phyloP scores from a whole-genome alignment of 2,113 vertebrate species.

The Cryptomyrus ogoouensis region DNA sequence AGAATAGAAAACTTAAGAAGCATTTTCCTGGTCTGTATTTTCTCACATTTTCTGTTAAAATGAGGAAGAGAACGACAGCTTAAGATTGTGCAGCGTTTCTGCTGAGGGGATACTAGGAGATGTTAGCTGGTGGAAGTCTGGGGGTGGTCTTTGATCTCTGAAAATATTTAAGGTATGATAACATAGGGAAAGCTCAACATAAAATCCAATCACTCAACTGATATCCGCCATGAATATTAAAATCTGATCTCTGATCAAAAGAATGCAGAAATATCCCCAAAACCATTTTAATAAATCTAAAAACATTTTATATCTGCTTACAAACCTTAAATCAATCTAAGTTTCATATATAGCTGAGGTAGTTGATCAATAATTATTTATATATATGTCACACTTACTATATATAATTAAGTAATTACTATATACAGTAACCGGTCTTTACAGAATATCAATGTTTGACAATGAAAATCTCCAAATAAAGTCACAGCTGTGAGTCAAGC shows the following conservation, averaged over 20 bases:
- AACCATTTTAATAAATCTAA: background rate
- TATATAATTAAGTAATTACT: background rate
- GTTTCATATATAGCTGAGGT: background rate
- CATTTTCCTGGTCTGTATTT: background rate
- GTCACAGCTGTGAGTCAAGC: constrained; percentile 6
- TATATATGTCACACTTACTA: background rate
- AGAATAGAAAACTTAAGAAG: constrained; percentile 31
- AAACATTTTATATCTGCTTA: background rate
- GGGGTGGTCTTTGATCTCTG: constrained; percentile 1
- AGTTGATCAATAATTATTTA: background rate
- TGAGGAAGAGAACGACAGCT: constrained; percentile 25
- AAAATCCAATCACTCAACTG: background rate
- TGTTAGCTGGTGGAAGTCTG: constrained; percentile 34
- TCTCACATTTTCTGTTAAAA: constrained; percentile 23
- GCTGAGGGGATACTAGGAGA: constrained; percentile 17
- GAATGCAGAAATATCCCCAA: background rate
- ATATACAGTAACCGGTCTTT: background rate
- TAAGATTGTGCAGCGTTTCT: constrained; percentile 34
- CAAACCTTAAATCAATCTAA: background rate
- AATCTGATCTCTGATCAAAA: background rate
- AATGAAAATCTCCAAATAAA: background rate
- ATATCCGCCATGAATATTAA: background rate
- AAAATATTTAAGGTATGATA: background rate
- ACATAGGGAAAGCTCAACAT: background rate
- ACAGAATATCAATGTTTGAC: background rate